These are phyloP conservation scores for Drosophila willistoni DNA, from an alignment of 1,140 invertebrate species.

Conservation along the genomic window DNA sequence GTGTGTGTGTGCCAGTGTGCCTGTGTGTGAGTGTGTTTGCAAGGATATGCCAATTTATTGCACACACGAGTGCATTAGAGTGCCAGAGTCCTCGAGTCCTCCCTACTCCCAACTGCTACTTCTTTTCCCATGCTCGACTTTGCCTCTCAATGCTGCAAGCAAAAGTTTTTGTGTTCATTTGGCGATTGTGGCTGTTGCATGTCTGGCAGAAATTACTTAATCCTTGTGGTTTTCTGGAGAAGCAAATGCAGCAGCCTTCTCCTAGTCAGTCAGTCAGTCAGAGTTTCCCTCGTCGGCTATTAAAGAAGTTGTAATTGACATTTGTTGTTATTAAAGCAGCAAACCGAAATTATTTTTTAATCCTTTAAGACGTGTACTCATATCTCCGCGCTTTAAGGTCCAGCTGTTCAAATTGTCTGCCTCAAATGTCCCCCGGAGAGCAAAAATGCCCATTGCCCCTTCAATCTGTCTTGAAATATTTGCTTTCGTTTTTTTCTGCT, in stretches of 20 bases:
- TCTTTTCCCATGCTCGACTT: neutral
- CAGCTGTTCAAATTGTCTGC: slow-evolving; percentile 49
- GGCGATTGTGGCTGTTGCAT: slow-evolving; percentile 79
- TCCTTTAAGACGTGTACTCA: slow-evolving; percentile 2
- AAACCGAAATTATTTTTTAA: slow-evolving; percentile 62
- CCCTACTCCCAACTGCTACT: slow-evolving; percentile 16
- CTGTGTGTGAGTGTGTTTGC: slow-evolving; percentile 37
- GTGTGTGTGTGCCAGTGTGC: slow-evolving; percentile 20
- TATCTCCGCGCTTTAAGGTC: slow-evolving; percentile 39
- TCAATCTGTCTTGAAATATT: slow-evolving; percentile 70
- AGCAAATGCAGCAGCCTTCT: slow-evolving; percentile 48
- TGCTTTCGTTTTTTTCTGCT: slow-evolving; percentile 41
- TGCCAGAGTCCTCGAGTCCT: slow-evolving; percentile 43
- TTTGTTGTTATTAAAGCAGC: slow-evolving; percentile 71
- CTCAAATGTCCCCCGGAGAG: slow-evolving; percentile 33
- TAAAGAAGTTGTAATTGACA: slow-evolving; percentile 78
- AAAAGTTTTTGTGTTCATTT: slow-evolving; percentile 81
- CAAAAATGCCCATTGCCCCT: slow-evolving; percentile 6
- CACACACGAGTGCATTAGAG: slow-evolving; percentile 81
- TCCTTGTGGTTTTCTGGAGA: slow-evolving; percentile 76
- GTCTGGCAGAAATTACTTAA: slow-evolving; percentile 81
- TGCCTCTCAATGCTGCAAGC: slow-evolving; percentile 27
- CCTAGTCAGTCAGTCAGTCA: slow-evolving; percentile 1
- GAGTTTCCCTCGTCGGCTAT: slow-evolving; percentile 31
- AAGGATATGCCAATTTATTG: slow-evolving; percentile 82